Evolutionary conservation across 2,888 invertebrate genomes (phyloP).

Genomic region (Conistra vaccinii): DNA sequence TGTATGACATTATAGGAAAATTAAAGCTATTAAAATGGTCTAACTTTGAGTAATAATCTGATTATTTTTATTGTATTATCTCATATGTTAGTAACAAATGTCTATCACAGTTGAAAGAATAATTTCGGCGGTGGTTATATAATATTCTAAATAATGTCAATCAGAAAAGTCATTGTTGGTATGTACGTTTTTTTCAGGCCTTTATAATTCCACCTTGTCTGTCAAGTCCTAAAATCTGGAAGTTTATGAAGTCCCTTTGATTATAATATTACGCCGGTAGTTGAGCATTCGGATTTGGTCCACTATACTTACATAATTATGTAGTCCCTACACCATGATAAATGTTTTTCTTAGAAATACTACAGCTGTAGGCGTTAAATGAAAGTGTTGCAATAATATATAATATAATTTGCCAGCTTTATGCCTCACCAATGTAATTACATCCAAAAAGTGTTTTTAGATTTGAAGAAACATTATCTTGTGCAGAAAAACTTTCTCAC

Average conservation of each 20-base stretch:
- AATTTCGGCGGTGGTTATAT: slow-evolving; percentile 69
- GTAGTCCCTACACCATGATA: not conserved
- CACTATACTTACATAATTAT: not conserved
- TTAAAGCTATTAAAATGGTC: not conserved
- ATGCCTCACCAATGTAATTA: not conserved
- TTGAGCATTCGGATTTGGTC: not conserved
- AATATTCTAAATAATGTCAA: slow-evolving; percentile 77
- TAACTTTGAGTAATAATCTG: not conserved
- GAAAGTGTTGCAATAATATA: not conserved
- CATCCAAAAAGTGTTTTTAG: not conserved
- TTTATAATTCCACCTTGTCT: not conserved
- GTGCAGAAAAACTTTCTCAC: no score
- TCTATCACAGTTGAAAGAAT: not conserved
- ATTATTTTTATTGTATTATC: not conserved
- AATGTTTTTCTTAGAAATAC: not conserved
- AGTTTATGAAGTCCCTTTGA: not conserved
- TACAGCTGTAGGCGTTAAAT: not conserved
- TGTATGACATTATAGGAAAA: not conserved
- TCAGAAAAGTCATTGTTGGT: slow-evolving; percentile 81
- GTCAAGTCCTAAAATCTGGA: not conserved
- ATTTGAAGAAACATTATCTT: not conserved
- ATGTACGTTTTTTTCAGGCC: slow-evolving; percentile 43
- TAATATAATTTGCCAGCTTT: not conserved
- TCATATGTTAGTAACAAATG: slow-evolving; percentile 10
- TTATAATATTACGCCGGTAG: not conserved